Evolutionary conservation across 2,888 invertebrate genomes (phyloP), one percentile per base, ranked within the genome.

Genomic region (Laothoe populi): DNA sequence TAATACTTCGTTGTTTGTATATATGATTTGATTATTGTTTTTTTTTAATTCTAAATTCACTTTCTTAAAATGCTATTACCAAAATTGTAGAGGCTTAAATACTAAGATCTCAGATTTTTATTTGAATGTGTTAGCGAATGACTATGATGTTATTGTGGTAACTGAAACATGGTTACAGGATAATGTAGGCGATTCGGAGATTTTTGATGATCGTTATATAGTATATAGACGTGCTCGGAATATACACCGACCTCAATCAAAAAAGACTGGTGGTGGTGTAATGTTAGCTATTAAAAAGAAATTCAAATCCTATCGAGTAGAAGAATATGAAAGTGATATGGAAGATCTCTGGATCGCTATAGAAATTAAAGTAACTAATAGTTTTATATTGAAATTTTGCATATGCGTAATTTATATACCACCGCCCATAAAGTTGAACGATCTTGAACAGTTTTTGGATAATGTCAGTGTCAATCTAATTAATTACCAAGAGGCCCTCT

Each of bases 41-140:
- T 26, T 21, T 57, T 42, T 23, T 44, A 4, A 16, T 35, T 11
- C 24, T n/a, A 13, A 10, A 11, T 5, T 44, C n/a, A 11, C 4
- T 19, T 31, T 11, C 13, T 46, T 23, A 21, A 59, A 46, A 59
- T 66, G n/a, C 13, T 59, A 57, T 19, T 66, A 62, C 13, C 64
- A 66, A 38, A 66, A 66, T 26, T 59, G 61, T 57, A 42, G 64
- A 46, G 66, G 66, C 1, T 35, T 66, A 21, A 59, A 26, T 23
- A 59, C 59, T 4, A 59, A 59, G 16, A 44, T 45, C 13, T 19
- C 10, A 4, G 45, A 59, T 10, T 44, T 59, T 26, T 45, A 24
- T 11, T 10, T 4, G 5, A 46, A 59, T 45, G 19, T 59, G 5
- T 21, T 31, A 4, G n/a, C 16, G 4, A 26, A 19, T 16, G 19